Percentiles rank a stretch among this genome's conserved stretches.
These are phyloP conservation scores for Mesorhabditis sp. DNA, from an alignment of 2,888 invertebrate genomes.

Conservation along the genomic window DNA sequence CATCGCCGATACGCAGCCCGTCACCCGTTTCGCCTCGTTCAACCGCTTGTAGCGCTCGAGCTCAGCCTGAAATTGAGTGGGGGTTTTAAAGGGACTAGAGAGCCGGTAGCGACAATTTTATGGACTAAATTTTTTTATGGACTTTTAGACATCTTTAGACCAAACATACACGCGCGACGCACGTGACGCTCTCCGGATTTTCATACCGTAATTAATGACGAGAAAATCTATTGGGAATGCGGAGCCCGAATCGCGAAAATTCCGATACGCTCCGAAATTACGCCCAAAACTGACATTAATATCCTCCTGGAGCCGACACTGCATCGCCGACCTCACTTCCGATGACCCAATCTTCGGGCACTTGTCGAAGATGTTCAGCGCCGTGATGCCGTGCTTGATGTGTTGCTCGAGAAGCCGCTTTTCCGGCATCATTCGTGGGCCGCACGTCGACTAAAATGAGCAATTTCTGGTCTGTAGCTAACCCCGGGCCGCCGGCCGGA, in stretches of 20 bases:
- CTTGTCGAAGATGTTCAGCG: constrained; percentile 50
- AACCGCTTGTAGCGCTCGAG: constrained; percentile 50
- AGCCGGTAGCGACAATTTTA: background rate
- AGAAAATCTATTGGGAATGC: too few species aligned
- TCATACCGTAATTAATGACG: too few species aligned
- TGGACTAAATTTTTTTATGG: background rate
- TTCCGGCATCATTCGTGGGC: constrained; percentile 50
- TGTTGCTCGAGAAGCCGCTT: constrained; percentile 47
- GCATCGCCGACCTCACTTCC: constrained; percentile 37
- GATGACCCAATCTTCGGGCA: constrained; percentile 53
- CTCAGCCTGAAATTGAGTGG: constrained; percentile 45
- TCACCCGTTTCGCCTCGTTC: constrained; percentile 54
- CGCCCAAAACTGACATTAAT: constrained; percentile 39
- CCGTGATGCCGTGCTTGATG: constrained; percentile 47
- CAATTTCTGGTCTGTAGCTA: background rate
- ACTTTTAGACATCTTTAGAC: background rate
- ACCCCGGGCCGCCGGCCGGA: background rate
- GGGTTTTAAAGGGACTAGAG: constrained; percentile 1
- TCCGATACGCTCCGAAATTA: too few species aligned
- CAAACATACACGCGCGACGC: too few species aligned
- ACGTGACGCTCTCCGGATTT: too few species aligned
- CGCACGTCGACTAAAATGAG: constrained; percentile 36
- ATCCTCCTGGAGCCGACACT: constrained; percentile 52
- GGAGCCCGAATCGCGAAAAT: too few species aligned
- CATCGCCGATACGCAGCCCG: constrained; percentile 40